phyloP scores from a whole-genome alignment of 1,140 invertebrate species.

The Magallana gigas region DNA sequence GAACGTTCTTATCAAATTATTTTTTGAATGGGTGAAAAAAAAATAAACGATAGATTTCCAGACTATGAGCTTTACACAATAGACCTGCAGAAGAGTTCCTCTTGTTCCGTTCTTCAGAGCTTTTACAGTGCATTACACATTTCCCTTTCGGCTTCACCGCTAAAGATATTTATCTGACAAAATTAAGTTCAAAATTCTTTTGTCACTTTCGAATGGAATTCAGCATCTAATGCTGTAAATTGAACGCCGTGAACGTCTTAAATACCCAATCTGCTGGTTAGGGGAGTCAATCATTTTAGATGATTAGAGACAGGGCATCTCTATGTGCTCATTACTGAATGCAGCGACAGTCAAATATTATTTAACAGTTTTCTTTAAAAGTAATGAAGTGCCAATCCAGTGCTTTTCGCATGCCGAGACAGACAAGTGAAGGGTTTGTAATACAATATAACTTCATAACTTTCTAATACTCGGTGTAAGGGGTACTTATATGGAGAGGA shows the following conservation, averaged over 20 bases:
- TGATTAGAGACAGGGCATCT: constrained; percentile 20
- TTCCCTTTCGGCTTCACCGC: constrained; percentile 27
- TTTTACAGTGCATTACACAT: constrained; percentile 27
- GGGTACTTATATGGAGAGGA: not conserved
- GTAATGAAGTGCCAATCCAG: constrained; percentile 2
- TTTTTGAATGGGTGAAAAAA: constrained; percentile 5
- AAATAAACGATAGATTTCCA: constrained; percentile 17
- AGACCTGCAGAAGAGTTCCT: constrained; percentile 12
- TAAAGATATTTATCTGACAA: constrained; percentile 31
- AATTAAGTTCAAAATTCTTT: constrained; percentile 37
- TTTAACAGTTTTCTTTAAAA: not conserved
- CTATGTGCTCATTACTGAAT: constrained; percentile 19
- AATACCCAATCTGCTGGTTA: constrained; percentile 20
- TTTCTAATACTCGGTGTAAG: not conserved
- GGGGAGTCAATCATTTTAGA: constrained; percentile 21
- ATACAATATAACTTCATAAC: constrained; percentile 37
- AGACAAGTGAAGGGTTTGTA: constrained; percentile 5
- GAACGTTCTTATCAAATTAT: constrained; percentile 22
- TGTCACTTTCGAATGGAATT: constrained; percentile 6
- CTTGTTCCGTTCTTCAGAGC: constrained; percentile 13
- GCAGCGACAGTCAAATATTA: constrained; percentile 30
- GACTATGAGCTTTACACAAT: constrained; percentile 24
- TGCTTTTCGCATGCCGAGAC: constrained; percentile 15
- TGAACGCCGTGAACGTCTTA: constrained; percentile 23
- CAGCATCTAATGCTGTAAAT: constrained; percentile 31